phyloP scores from a whole-genome alignment of 2,113 vertebrate genomes.

The Barbus barbus region DNA sequence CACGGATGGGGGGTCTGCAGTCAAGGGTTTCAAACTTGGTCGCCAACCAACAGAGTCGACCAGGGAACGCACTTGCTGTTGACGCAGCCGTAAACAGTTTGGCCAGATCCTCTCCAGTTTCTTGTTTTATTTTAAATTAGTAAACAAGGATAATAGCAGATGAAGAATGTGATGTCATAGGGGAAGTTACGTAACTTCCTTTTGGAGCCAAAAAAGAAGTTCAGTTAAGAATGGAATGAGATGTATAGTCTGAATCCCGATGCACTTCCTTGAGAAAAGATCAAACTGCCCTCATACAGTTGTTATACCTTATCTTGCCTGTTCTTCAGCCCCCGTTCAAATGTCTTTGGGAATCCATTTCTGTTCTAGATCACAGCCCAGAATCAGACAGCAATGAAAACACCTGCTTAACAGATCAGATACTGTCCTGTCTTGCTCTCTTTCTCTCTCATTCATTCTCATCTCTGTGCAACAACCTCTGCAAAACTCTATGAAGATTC shows the following conservation, averaged over 20 bases:
- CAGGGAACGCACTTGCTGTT: constrained; percentile 86
- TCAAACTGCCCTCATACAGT: neutral
- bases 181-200: neutral
- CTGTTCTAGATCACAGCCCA: neutral
- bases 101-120: constrained; percentile 1
- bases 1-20: constrained; percentile 72
- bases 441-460: neutral
- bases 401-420: constrained; percentile 25
- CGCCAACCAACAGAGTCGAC: constrained; percentile 86
- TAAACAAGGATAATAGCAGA: constrained; percentile 11
- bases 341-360: neutral
- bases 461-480: neutral
- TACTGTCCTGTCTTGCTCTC: constrained; percentile 2
- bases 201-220: constrained; percentile 15
- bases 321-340: neutral
- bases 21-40: constrained; percentile 91
- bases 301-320: neutral
- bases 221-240: neutral
- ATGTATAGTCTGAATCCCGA: neutral
- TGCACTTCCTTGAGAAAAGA: neutral
- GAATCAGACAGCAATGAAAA: constrained; percentile 9
- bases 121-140: constrained; percentile 3
- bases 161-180: constrained; percentile 26
- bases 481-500: neutral
- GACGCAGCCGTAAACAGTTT: constrained; percentile 65